Percentiles rank a stretch among this genome's conserved stretches.
Evolutionary conservation across 2,797 vertebrate genomes (phyloP).

Genomic region (Pempheris klunzingeri): DNA sequence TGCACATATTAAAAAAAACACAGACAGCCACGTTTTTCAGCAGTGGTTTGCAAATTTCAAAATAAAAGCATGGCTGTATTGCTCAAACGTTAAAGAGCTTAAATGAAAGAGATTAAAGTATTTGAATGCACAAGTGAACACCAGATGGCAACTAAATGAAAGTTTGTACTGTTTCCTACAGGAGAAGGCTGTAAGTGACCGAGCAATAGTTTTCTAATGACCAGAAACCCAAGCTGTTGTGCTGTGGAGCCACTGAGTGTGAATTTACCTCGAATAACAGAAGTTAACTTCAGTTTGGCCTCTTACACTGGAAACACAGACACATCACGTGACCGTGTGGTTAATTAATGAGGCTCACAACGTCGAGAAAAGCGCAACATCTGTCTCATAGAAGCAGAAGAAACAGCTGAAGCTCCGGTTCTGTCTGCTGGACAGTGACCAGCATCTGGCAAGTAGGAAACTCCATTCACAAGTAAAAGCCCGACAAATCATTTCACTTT

Average conservation of each 20-base stretch:
- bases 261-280: no score
- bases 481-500: no score
- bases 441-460: no score
- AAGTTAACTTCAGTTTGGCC: not conserved
- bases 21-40: not conserved
- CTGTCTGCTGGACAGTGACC: no score
- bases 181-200: not conserved
- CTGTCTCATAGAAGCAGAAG: not conserved
- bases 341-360: not conserved
- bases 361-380: not conserved
- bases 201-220: accelerated
- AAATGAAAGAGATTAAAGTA: no score
- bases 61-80: no score
- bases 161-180: not conserved
- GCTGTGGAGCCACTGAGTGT: not conserved
- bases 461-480: not conserved
- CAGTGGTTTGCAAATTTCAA: no score
- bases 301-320: not conserved
- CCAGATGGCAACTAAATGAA: not conserved
- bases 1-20: not conserved
- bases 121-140: not conserved
- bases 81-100: no score
- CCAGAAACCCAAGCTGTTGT: not conserved
- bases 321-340: not conserved
- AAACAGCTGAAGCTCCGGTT: not conserved